Evolutionary conservation across 2,797 vertebrate species (phyloP).

Genomic region (Luscinia megarhynchos): DNA sequence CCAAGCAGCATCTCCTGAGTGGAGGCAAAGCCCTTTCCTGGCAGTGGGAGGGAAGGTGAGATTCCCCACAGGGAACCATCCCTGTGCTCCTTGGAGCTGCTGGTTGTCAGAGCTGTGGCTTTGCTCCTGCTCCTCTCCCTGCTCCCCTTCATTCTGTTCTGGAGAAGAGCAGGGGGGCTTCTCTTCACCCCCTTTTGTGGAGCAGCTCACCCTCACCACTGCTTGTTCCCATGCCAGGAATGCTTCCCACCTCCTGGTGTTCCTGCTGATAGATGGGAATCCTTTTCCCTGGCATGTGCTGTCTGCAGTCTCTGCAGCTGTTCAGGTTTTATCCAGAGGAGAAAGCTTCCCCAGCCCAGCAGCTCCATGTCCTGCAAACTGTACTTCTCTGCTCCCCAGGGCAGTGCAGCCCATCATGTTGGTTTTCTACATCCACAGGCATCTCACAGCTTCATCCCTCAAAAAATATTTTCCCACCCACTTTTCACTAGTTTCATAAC

Average conservation of each 20-base stretch:
- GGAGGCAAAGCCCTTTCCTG: background rate
- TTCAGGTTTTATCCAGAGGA: background rate
- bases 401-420: fast-evolving
- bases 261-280: background rate
- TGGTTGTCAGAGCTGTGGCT: background rate
- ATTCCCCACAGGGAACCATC: background rate
- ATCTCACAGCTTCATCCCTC: background rate
- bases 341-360: background rate
- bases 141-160: background rate
- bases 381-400: background rate
- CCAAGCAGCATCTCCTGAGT: fast-evolving
- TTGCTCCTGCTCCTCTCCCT: background rate
- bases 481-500: background rate
- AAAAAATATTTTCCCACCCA: background rate
- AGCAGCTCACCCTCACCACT: fast-evolving
- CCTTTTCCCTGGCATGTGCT: background rate
- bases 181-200: background rate
- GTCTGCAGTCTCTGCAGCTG: background rate
- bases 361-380: background rate
- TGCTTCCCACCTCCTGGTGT: background rate
- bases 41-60: background rate
- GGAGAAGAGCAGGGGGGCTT: background rate
- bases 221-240: fast-evolving
- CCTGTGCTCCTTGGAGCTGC: background rate
- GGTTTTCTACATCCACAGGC: background rate